phyloP scores from a whole-genome alignment of 2,888 invertebrate genomes.

The Boloria selene region DNA sequence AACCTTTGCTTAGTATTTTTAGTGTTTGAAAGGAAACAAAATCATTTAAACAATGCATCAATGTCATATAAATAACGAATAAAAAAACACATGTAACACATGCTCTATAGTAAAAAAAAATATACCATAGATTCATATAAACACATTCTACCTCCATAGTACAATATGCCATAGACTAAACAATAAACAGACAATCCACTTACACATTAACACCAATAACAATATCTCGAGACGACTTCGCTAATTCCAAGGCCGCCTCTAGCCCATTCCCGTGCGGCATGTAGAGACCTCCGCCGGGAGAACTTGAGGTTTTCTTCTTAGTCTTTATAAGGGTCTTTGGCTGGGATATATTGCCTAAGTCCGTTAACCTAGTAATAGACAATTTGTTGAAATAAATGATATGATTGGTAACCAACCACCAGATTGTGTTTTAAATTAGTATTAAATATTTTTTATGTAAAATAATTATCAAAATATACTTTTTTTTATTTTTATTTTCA shows the following conservation, averaged over 20 bases:
- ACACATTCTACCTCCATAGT: too few relatives aligned
- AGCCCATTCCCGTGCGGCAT: constrained; percentile 57
- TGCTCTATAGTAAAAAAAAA: too few relatives aligned
- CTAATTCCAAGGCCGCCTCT: constrained; percentile 63
- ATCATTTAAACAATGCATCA: too few relatives aligned
- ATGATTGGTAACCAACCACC: background rate
- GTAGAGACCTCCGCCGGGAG: constrained; percentile 70
- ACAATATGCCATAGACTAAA: background rate
- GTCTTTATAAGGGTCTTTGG: constrained; percentile 65
- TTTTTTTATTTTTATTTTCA: too few relatives aligned
- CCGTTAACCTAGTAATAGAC: constrained; percentile 84
- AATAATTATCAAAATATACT: too few relatives aligned
- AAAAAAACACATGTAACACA: too few relatives aligned
- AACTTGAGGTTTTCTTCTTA: constrained; percentile 83
- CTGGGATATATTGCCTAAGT: constrained; percentile 86
- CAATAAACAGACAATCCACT: constrained; percentile 40
- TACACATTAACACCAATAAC: constrained; percentile 68
- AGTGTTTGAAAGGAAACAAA: too few relatives aligned
- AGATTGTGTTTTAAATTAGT: too few relatives aligned
- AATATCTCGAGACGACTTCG: constrained; percentile 64
- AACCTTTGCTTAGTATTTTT: too few relatives aligned
- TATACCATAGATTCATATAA: too few relatives aligned
- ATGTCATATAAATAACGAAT: too few relatives aligned
- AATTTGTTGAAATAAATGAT: background rate
- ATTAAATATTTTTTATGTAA: too few relatives aligned